Evolutionary conservation across 2,113 vertebrate genomes (phyloP), one percentile per base, ranked within the genome.

Genomic region (Cyphomyrus plagiostoma): DNA sequence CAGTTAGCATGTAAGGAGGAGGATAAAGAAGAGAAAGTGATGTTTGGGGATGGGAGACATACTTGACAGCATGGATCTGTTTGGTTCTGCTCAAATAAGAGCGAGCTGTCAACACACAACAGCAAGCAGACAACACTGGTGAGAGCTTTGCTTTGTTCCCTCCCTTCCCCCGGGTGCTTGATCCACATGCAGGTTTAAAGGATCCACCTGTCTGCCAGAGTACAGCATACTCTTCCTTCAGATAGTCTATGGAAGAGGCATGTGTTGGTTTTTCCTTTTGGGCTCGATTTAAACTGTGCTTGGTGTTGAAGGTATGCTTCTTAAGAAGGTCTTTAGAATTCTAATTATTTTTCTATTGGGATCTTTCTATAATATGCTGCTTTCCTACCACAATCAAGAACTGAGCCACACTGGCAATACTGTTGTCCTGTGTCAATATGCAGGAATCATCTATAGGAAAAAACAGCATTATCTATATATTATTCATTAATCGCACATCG

Each of bases 41-140:
- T 86, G n/a, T 23, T 26, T 17, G 49, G 23, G 80, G 91, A 91
- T 91, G 74, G 87, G 82, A 93, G 89, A 30, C 49, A 62, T 88
- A 39, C 39, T 30, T 39, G 58, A 48, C 83, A 56, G 52, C 87
- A 53, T n/a, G 87, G 86, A 89, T 89, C 85, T 87, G 48, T 53
- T 23, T 90, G 90, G 91, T 89, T 90, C 90, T 92, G 88, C 90
- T 90, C 58, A 66, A 82, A 83, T 89, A 89, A 87, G 62, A 45
- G 39, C 66, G 91, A 82, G 88, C 90, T 89, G 23, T 86, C 46
- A 86, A 52, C 49, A 46, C n/a, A 86, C 35, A 46, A 30, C 49
- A 52, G n/a, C 49, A 42, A 42, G 46, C 85, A 86, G 49, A 35
- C 48, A 86, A 30, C 48, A 49, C 46, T 11, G 23, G 46, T 46